Evolutionary conservation across 1,140 invertebrate species (phyloP).

Genomic region (Macrosteles quadrilineatus): DNA sequence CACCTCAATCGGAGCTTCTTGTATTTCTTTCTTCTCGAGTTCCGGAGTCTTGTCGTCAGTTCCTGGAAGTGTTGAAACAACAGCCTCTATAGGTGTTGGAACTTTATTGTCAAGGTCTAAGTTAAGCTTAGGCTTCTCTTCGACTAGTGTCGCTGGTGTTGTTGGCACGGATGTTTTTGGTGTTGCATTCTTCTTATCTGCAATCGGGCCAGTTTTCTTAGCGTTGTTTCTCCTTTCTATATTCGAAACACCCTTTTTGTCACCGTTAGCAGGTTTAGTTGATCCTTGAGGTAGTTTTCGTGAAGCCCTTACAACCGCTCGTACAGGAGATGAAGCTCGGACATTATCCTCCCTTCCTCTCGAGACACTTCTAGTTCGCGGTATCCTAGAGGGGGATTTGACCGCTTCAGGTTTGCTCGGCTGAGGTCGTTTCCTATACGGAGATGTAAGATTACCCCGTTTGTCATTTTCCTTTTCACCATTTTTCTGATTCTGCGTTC

Average conservation of each 20-base stretch:
- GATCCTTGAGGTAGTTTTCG: neutral
- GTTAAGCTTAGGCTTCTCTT: neutral
- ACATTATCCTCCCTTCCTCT: conserved; percentile 15
- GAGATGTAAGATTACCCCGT: conserved; percentile 13
- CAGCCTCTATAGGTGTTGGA: neutral
- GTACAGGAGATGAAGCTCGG: conserved; percentile 13
- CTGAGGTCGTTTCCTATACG: conserved; percentile 18
- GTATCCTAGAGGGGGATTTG: conserved; percentile 15
- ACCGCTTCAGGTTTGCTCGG: conserved; percentile 10
- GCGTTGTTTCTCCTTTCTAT: too few species aligned
- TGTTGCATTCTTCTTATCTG: too few species aligned
- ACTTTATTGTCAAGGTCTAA: neutral
- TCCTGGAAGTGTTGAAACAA: neutral
- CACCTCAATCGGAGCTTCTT: neutral
- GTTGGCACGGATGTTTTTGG: too few species aligned
- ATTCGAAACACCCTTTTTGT: too few species aligned
- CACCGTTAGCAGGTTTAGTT: neutral
- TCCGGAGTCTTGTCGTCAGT: conserved; percentile 20
- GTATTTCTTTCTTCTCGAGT: conserved; percentile 2
- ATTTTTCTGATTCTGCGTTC: neutral
- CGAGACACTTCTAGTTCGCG: neutral
- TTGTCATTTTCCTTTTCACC: conserved; percentile 4
- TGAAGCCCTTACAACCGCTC: conserved; percentile 17
- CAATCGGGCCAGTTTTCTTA: too few species aligned
- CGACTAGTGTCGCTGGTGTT: neutral